These are phyloP conservation scores for Chrysoperla carnea DNA, from an alignment of 1,140 invertebrate genomes.

Conservation along the genomic window DNA sequence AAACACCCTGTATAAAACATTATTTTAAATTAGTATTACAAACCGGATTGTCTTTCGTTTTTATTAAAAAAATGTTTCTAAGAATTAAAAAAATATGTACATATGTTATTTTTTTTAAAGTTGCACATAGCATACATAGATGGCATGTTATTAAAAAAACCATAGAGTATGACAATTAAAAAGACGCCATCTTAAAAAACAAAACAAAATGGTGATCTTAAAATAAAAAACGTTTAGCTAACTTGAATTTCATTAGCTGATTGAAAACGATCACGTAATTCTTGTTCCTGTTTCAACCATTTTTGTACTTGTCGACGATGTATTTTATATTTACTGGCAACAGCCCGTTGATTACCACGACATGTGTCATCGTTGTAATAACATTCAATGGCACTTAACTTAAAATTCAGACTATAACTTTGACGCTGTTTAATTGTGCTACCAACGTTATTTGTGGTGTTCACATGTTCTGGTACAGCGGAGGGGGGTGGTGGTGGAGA, in stretches of 20 bases:
- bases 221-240: background rate
- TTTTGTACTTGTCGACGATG: constrained; percentile 44
- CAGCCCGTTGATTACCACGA: constrained; percentile 38
- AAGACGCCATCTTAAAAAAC: too few relatives aligned
- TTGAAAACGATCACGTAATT: constrained; percentile 17
- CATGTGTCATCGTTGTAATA: constrained; percentile 29
- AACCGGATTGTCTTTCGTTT: too few relatives aligned
- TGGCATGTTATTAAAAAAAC: too few relatives aligned
- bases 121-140: too few relatives aligned
- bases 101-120: too few relatives aligned
- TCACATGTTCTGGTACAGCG: constrained; percentile 15
- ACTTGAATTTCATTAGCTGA: background rate
- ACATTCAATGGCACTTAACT: constrained; percentile 29
- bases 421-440: constrained; percentile 15
- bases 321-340: constrained; percentile 39
- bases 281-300: constrained; percentile 35
- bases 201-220: too few relatives aligned
- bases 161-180: too few relatives aligned
- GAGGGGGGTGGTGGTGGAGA: constrained; percentile 16
- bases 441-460: constrained; percentile 1
- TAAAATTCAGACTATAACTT: constrained; percentile 29
- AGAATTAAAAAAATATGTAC: too few relatives aligned
- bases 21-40: too few relatives aligned
- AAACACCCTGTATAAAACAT: too few relatives aligned
- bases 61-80: too few relatives aligned